A percentile compares a stretch with the other conserved stretches of the same genome.
phyloP scores from a whole-genome alignment of 2,113 vertebrate genomes.

The Columbina picui region DNA sequence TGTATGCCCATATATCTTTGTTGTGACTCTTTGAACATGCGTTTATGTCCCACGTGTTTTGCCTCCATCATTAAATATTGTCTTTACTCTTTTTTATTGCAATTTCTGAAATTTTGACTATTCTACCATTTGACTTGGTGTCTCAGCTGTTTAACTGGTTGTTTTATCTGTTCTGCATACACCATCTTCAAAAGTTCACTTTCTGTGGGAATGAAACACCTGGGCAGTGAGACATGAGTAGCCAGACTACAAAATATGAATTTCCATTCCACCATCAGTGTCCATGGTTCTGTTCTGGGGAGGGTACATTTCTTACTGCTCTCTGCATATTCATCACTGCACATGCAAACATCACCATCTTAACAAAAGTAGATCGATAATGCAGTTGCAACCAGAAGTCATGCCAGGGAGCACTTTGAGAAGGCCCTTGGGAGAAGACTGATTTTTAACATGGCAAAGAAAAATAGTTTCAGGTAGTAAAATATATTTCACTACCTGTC shows the following conservation, averaged over 20 bases:
- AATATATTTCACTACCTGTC: not conserved
- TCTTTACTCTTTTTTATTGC: not conserved
- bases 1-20: not conserved
- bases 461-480: not conserved
- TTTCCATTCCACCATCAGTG: not conserved
- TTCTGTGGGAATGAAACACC: not conserved
- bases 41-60: not conserved
- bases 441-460: not conserved
- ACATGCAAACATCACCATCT: not conserved
- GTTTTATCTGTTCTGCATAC: not conserved
- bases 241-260: fast-evolving
- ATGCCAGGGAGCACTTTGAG: not conserved
- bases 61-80: not conserved
- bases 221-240: not conserved
- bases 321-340: fast-evolving
- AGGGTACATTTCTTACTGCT: not conserved
- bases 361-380: not conserved
- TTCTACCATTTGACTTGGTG: not conserved
- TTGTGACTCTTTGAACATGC: not conserved
- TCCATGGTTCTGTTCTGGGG: not conserved
- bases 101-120: not conserved
- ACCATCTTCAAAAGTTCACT: not conserved
- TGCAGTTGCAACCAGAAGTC: not conserved
- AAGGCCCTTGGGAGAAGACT: not conserved
- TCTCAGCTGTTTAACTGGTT: not conserved